phyloP scores from a whole-genome alignment of 2,888 invertebrate genomes.

The Osmoderma eremita region DNA sequence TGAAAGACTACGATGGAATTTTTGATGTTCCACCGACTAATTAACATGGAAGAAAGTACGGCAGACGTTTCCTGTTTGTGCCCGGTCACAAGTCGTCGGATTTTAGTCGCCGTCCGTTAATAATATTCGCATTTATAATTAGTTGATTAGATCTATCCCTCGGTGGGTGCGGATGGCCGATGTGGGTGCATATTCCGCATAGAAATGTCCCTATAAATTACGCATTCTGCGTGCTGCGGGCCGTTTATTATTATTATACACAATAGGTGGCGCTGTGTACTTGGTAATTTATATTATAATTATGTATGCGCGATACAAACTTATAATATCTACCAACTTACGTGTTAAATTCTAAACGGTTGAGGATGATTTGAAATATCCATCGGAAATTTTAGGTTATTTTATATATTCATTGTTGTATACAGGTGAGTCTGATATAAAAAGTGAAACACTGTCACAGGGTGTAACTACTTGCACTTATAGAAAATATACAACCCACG shows the following conservation, averaged over 20 bases:
- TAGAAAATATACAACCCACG: too few relatives aligned
- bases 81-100: slow-evolving; percentile 9
- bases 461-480: too few relatives aligned
- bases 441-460: too few relatives aligned
- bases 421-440: too few relatives aligned
- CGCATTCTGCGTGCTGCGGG: not conserved
- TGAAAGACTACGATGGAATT: not conserved
- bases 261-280: not conserved
- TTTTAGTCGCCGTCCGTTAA: slow-evolving; percentile 18
- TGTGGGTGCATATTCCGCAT: slow-evolving; percentile 21
- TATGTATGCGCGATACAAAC: too few relatives aligned
- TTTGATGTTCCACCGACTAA: slow-evolving; percentile 14
- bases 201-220: slow-evolving; percentile 5
- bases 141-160: slow-evolving; percentile 27
- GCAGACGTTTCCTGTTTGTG: slow-evolving; percentile 20
- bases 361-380: too few relatives aligned
- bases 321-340: too few relatives aligned
- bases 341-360: too few relatives aligned
- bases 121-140: slow-evolving; percentile 38
- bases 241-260: not conserved
- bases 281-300: not conserved
- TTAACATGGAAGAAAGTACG: slow-evolving; percentile 16
- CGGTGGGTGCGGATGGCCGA: slow-evolving; percentile 5
- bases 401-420: too few relatives aligned
- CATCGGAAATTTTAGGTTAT: too few relatives aligned